A percentile compares a stretch with the other conserved stretches of the same genome.
These are phyloP conservation scores for Colostygia pectinataria DNA, from an alignment of 2,888 invertebrate species.

Conservation along the genomic window DNA sequence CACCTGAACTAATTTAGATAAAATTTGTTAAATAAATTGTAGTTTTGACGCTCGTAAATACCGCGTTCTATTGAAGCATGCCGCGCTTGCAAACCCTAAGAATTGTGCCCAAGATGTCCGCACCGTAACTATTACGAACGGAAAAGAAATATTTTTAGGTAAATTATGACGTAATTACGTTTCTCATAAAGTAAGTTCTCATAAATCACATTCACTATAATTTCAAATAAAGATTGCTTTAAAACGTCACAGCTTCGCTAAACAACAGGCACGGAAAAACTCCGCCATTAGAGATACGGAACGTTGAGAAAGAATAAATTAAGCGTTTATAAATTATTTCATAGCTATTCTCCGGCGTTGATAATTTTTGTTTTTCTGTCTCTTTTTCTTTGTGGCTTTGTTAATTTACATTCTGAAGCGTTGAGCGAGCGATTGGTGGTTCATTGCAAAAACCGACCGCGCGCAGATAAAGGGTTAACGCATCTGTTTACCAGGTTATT, in stretches of 20 bases:
- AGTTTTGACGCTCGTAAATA: too few species aligned
- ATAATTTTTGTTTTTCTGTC: conserved; percentile 44
- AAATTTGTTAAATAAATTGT: too few species aligned
- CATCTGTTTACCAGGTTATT: neutral
- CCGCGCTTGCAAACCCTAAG: too few species aligned
- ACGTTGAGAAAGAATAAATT: conserved; percentile 48
- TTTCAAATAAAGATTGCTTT: conserved; percentile 8
- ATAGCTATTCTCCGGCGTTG: conserved; percentile 40
- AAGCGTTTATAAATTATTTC: conserved; percentile 48
- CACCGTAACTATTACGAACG: too few species aligned
- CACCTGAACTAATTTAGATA: too few species aligned
- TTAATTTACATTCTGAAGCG: conserved; percentile 43
- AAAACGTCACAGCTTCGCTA: conserved; percentile 15
- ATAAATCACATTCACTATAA: conserved; percentile 11
- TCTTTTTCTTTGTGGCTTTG: conserved; percentile 27
- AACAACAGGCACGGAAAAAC: conserved; percentile 25
- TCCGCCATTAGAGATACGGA: conserved; percentile 24
- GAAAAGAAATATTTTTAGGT: too few species aligned
- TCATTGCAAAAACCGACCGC: conserved; percentile 34
- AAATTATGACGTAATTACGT: neutral
- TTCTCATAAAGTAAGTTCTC: too few species aligned
- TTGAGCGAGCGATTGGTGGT: conserved; percentile 39
- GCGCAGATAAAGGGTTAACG: neutral
- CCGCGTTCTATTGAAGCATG: too few species aligned
- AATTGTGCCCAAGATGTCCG: too few species aligned